A percentile compares a stretch with the other conserved stretches of the same genome.
phyloP scores from a whole-genome alignment of 1,140 invertebrate species.

The Achroia grisella region DNA sequence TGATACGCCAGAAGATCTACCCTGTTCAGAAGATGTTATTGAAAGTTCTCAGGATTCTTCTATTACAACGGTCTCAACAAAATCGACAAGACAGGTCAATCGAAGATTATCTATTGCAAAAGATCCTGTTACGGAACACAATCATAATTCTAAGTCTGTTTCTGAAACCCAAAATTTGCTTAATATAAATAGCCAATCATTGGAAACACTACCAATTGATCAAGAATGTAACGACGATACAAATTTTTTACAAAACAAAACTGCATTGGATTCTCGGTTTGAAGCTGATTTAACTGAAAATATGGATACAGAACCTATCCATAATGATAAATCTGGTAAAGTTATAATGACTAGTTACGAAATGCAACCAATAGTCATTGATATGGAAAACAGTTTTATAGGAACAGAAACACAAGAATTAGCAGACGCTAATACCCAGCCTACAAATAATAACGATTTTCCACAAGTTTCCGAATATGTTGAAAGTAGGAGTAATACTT shows the following conservation, averaged over 20 bases:
- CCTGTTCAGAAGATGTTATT: conserved; percentile 63
- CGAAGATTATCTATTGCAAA: conserved; percentile 33
- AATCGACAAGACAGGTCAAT: conserved; percentile 30
- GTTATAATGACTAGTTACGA: conserved; percentile 31
- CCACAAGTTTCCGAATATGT: no score
- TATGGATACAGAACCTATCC: conserved; percentile 45
- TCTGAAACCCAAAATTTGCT: conserved; percentile 4
- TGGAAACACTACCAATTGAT: conserved; percentile 1
- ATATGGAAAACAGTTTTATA: conserved; percentile 17
- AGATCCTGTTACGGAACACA: not conserved
- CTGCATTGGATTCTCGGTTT: conserved; percentile 18
- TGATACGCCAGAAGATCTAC: conserved; percentile 17
- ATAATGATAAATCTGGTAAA: conserved; percentile 10
- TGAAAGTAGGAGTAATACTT: no score
- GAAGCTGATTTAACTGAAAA: conserved; percentile 42
- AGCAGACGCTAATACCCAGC: conserved; percentile 52
- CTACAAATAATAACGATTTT: conserved; percentile 23
- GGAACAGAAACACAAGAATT: conserved; percentile 41
- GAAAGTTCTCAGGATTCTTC: conserved; percentile 71
- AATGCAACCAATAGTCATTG: conserved; percentile 14
- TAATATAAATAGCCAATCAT: not conserved
- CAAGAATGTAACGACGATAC: conserved; percentile 33
- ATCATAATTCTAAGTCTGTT: not conserved
- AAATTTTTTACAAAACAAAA: conserved; percentile 44
- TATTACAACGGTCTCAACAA: conserved; percentile 45